Conservation (phyloP, 64 coral and sea anemone genomes). For the Actinia equina region DNA sequence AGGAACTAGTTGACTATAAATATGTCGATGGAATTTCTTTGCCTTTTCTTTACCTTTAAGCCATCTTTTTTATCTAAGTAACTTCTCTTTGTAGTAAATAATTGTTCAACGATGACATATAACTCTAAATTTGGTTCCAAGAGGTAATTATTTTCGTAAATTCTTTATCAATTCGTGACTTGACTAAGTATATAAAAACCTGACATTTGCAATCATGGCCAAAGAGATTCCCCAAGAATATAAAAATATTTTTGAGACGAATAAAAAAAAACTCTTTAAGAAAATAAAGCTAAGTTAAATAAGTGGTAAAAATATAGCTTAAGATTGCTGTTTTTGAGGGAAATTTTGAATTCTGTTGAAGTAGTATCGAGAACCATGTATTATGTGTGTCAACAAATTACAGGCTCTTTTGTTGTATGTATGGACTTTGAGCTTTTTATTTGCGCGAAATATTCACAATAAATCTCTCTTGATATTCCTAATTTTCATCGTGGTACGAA, state of each 20-base stretch:
- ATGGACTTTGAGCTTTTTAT: constrained; percentile 5
- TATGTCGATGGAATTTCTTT: background rate
- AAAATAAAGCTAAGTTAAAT: background rate
- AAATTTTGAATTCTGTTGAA: background rate
- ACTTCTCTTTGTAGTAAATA: background rate
- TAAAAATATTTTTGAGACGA: background rate
- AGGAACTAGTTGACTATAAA: background rate
- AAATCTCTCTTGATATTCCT: too few relatives aligned
- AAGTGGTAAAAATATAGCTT: background rate
- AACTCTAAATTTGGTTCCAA: background rate
- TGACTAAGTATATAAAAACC: too few relatives aligned
- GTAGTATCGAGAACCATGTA: background rate
- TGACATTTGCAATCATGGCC: background rate
- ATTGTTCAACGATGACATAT: background rate
- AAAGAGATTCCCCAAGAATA: background rate
- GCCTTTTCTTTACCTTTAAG: background rate
- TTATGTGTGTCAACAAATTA: background rate
- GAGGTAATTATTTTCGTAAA: background rate
- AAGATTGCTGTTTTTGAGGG: background rate
- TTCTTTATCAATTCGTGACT: background rate
- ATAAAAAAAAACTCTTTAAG: background rate
- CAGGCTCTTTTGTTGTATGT: background rate
- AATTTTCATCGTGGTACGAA: background rate
- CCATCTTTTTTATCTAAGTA: background rate
- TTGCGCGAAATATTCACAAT: background rate